A percentile compares a stretch with the other conserved stretches of the same genome.
These are phyloP conservation scores for Gnathonemus echidnorhynchus DNA, from an alignment of 2,113 vertebrate genomes.

Conservation along the genomic window DNA sequence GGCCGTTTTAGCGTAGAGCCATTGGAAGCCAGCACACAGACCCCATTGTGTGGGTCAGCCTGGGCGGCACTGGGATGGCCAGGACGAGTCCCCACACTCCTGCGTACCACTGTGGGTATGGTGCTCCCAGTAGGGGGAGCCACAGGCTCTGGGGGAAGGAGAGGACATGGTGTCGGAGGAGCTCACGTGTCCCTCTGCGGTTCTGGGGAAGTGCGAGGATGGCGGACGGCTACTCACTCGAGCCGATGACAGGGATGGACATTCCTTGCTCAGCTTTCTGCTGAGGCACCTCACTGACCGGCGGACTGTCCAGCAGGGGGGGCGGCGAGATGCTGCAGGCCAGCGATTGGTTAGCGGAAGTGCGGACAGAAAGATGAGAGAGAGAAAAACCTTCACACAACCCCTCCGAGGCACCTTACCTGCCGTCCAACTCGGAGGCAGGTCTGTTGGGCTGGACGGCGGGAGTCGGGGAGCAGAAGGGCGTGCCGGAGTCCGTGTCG, in stretches of 20 bases:
- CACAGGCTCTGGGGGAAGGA: slow-evolving; percentile 17
- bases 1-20: slow-evolving; percentile 58
- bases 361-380: too few species aligned
- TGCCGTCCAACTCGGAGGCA: slow-evolving; percentile 56
- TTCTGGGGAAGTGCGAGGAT: not conserved
- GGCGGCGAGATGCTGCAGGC: slow-evolving; percentile 41
- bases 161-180: too few species aligned
- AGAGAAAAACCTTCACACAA: not conserved
- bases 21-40: slow-evolving; percentile 43
- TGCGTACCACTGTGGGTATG: slow-evolving; percentile 57
- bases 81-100: slow-evolving; percentile 50
- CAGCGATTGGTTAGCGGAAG: not conserved
- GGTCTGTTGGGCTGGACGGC: slow-evolving; percentile 56
- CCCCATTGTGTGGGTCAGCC: slow-evolving; percentile 59
- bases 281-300: slow-evolving; percentile 38
- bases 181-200: not conserved
- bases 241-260: slow-evolving; percentile 64
- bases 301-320: slow-evolving; percentile 53
- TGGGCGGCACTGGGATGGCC: slow-evolving; percentile 46
- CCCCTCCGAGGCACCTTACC: slow-evolving; percentile 47
- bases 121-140: slow-evolving; percentile 50
- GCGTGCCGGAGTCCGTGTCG: slow-evolving; percentile 68
- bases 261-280: slow-evolving; percentile 55
- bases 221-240: slow-evolving; percentile 59
- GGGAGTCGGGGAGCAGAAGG: slow-evolving; percentile 59